These are phyloP conservation scores for Sylvia borin DNA, from an alignment of 2,797 vertebrate species.

Conservation along the genomic window DNA sequence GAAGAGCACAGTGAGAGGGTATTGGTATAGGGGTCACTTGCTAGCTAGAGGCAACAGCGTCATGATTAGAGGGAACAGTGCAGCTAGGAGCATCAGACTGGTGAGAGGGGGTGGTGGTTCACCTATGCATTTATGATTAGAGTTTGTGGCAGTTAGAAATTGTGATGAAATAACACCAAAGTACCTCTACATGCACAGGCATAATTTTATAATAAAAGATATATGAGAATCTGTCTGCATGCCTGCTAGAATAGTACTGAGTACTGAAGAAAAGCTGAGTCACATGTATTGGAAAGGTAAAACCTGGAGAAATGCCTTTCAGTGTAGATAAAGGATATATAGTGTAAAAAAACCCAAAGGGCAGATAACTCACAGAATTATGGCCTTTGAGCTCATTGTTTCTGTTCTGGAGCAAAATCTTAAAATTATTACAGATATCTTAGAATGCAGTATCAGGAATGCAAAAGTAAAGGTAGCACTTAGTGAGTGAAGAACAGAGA, in stretches of 20 bases:
- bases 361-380: background rate
- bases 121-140: background rate
- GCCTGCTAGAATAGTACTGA: background rate
- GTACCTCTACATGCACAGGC: background rate
- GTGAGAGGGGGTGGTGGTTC: background rate
- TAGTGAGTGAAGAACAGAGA: background rate
- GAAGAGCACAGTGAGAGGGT: background rate
- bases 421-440: background rate
- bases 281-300: background rate
- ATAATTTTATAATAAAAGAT: background rate
- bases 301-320: background rate
- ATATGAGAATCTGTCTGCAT: background rate
- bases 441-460: background rate
- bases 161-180: background rate
- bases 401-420: background rate
- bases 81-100: background rate
- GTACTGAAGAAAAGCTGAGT: background rate
- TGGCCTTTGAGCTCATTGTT: background rate
- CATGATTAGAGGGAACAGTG: background rate
- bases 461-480: background rate
- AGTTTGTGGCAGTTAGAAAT: background rate
- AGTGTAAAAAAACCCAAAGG: background rate
- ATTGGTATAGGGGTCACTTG: background rate
- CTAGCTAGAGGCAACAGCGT: background rate
- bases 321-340: background rate